Conservation (phyloP, 2,888 invertebrate species). For the Dynastes hyllus region DNA sequence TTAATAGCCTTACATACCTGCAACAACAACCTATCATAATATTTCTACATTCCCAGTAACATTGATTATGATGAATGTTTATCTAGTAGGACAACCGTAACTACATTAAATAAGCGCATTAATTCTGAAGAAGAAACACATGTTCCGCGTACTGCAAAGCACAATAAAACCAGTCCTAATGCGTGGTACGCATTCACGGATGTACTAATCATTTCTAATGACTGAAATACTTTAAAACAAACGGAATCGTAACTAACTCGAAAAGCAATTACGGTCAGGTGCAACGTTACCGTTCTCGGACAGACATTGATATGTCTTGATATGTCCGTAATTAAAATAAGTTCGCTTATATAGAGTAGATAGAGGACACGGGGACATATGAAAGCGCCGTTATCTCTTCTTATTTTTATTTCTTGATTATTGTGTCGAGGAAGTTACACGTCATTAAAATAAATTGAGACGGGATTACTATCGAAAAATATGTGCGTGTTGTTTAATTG, state of each 20-base stretch:
- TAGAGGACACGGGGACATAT: too few species aligned
- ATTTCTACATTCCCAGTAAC: neutral
- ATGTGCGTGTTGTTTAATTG: neutral
- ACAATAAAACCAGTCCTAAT: slow-evolving; percentile 33
- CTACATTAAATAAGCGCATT: slow-evolving; percentile 18
- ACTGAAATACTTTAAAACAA: slow-evolving; percentile 47
- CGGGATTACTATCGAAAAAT: slow-evolving; percentile 1
- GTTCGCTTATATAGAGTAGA: neutral
- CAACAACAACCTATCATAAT: neutral
- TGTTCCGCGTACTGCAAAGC: slow-evolving; percentile 5
- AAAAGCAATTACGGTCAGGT: slow-evolving; percentile 45
- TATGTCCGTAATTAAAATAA: slow-evolving; percentile 28
- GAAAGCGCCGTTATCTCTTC: neutral
- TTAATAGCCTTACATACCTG: neutral
- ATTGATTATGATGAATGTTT: slow-evolving; percentile 1
- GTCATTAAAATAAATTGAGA: slow-evolving; percentile 25
- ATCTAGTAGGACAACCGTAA: slow-evolving; percentile 1
- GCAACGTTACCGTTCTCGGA: neutral
- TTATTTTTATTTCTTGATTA: slow-evolving; percentile 49
- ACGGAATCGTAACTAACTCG: slow-evolving; percentile 6
- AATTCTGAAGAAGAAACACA: slow-evolving; percentile 30
- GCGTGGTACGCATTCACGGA: neutral
- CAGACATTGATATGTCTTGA: slow-evolving; percentile 5
- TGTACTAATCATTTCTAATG: slow-evolving; percentile 48
- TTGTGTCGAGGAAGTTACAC: slow-evolving; percentile 5